Evolutionary conservation across 2,797 vertebrate genomes (phyloP).

Genomic region (Perodicticus potto): DNA sequence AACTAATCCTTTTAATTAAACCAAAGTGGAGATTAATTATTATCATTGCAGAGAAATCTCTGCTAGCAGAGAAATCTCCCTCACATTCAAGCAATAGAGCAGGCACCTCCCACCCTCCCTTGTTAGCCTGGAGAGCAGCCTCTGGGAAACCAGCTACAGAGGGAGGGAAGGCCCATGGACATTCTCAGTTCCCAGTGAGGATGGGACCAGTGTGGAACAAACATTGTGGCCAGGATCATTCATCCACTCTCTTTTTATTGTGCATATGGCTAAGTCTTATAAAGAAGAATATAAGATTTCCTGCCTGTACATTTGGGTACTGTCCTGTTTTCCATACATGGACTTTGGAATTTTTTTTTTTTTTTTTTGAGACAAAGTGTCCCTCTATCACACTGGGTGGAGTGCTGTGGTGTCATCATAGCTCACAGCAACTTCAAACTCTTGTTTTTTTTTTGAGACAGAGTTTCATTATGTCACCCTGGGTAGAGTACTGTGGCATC

Average conservation of each 20-base stretch:
- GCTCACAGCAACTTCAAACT: too few relatives aligned
- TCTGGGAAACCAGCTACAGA: background rate
- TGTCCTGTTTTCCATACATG: background rate
- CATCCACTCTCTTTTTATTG: constrained; percentile 21
- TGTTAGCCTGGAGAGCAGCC: background rate
- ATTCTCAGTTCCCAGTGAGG: background rate
- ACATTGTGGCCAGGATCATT: background rate
- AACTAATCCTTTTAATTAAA: constrained; percentile 41
- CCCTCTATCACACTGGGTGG: too few relatives aligned
- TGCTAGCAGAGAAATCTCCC: constrained; percentile 12
- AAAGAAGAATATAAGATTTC: background rate
- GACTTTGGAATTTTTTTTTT: background rate
- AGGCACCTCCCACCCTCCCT: background rate
- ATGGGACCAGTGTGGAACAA: background rate
- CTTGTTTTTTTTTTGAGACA: too few relatives aligned
- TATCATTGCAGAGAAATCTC: background rate
- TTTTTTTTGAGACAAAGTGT: too few relatives aligned
- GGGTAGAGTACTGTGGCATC: too few relatives aligned
- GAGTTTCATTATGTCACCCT: too few relatives aligned
- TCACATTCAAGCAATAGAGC: background rate
- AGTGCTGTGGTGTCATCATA: too few relatives aligned
- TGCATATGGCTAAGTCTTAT: background rate
- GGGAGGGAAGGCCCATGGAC: background rate
- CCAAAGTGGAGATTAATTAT: background rate
- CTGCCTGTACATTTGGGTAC: background rate